A percentile compares a stretch with the other conserved stretches of the same genome.
Conservation (phyloP, 1,140 invertebrate species). For the Meloidogyne floridensis region DNA sequence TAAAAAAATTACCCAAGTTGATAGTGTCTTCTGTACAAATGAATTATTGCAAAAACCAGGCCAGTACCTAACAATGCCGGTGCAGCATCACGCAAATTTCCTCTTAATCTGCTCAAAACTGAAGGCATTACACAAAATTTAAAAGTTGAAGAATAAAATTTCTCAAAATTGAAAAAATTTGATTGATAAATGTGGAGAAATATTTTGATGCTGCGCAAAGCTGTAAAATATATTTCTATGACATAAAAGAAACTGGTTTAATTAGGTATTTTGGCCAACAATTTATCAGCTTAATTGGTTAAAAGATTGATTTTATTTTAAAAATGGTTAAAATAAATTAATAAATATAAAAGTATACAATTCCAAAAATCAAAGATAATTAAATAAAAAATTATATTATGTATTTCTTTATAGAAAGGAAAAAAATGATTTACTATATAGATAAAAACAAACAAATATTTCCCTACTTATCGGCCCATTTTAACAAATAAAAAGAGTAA, state of each 20-base stretch:
- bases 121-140: constrained; percentile 27
- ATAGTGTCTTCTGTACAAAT: constrained; percentile 35
- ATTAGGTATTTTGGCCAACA: neutral
- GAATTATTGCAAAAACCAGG: constrained; percentile 33
- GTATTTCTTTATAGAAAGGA: neutral
- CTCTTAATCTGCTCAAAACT: constrained; percentile 30
- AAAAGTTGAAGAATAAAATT: neutral
- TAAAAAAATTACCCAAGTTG: constrained; percentile 35
- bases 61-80: constrained; percentile 42
- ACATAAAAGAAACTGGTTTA: constrained; percentile 8
- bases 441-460: neutral
- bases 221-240: neutral
- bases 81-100: constrained; percentile 36
- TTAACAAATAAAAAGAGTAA: neutral
- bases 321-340: too few relatives aligned
- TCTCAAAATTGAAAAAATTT: too few relatives aligned
- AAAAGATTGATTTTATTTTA: neutral
- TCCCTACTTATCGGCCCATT: neutral
- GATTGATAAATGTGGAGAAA: neutral
- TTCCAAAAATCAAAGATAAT: neutral
- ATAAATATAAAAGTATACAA: neutral
- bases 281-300: neutral
- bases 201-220: neutral
- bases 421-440: neutral
- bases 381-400: neutral